Conservation (phyloP, 2,888 invertebrate species). For the Helicoverpa assulta region DNA sequence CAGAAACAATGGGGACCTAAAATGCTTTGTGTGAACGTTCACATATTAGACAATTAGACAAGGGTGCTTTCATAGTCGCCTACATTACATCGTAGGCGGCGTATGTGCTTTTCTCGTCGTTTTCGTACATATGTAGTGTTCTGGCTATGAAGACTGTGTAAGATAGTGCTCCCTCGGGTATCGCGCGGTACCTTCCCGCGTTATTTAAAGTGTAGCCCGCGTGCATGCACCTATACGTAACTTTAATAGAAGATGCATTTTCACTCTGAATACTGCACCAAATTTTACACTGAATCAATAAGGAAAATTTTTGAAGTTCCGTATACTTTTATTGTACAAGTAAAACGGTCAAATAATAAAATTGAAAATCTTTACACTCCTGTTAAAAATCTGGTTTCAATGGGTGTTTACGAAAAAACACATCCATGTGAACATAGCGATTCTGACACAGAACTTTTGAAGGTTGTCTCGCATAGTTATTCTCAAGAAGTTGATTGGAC, state of each 20-base stretch:
- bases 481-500: background rate
- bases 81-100: slow-evolving; percentile 33
- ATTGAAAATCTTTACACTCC: no score
- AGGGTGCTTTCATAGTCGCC: slow-evolving; percentile 23
- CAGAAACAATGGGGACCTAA: slow-evolving; percentile 46
- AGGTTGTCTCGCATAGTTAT: no score
- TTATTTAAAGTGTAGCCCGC: slow-evolving; percentile 57
- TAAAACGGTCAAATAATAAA: no score
- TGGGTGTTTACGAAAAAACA: no score
- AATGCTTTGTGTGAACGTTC: slow-evolving; percentile 50
- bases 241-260: slow-evolving; percentile 27
- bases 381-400: no score
- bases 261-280: slow-evolving; percentile 12
- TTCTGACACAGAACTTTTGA: no score
- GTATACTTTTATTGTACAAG: no score
- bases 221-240: slow-evolving; percentile 28
- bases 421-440: no score
- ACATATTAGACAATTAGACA: slow-evolving; percentile 49
- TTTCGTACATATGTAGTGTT: slow-evolving; percentile 40
- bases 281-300: slow-evolving; percentile 21
- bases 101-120: slow-evolving; percentile 50
- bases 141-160: slow-evolving; percentile 60
- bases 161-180: slow-evolving; percentile 64
- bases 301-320: background rate
- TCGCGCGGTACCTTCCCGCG: slow-evolving; percentile 41